These are phyloP conservation scores for Phengaris alcon DNA, from an alignment of 2,888 invertebrate genomes.

Conservation along the genomic window DNA sequence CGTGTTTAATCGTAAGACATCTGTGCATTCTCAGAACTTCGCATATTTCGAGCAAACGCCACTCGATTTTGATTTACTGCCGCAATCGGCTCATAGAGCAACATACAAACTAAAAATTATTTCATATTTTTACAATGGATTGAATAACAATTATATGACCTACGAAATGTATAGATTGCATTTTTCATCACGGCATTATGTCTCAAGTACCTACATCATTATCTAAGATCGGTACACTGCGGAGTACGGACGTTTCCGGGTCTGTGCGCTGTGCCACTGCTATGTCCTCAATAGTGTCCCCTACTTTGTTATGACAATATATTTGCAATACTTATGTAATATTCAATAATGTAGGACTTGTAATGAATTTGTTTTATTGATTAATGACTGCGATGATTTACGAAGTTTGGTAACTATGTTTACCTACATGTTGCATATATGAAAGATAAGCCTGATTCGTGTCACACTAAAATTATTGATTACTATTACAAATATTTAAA, in stretches of 20 bases:
- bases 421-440: background rate
- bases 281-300: background rate
- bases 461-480: background rate
- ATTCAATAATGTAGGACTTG: background rate
- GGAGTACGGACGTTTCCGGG: background rate
- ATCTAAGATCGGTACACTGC: background rate
- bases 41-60: too few species aligned
- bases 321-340: constrained; percentile 5
- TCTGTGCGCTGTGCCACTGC: background rate
- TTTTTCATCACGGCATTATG: too few species aligned
- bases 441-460: background rate
- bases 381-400: constrained; percentile 3
- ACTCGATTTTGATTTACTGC: too few species aligned
- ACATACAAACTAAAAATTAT: too few species aligned
- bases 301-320: background rate
- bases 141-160: too few species aligned
- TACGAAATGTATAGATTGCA: too few species aligned
- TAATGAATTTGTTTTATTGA: constrained; percentile 5
- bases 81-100: too few species aligned
- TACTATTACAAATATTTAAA: background rate
- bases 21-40: too few species aligned
- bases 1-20: too few species aligned
- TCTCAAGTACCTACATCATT: background rate
- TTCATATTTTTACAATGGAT: too few species aligned
- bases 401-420: constrained; percentile 1